Percentiles rank a stretch among this genome's conserved stretches.
Conservation (phyloP, 2,797 vertebrate species). For the Chloroceryle inda region DNA sequence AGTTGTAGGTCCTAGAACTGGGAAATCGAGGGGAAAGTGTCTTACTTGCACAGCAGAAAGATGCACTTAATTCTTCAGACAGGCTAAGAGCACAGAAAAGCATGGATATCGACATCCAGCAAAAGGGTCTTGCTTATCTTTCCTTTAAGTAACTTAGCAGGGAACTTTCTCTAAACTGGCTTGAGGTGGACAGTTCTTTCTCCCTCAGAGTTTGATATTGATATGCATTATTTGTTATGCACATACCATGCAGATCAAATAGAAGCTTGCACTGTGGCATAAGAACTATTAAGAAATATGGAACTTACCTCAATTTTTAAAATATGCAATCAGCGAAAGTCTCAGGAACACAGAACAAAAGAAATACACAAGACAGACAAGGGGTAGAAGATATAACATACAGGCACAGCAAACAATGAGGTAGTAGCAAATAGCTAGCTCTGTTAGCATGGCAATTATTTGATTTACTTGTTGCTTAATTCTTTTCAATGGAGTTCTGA, state of each 20-base stretch:
- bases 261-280: background rate
- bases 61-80: background rate
- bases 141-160: background rate
- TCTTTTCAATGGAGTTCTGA: background rate
- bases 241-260: background rate
- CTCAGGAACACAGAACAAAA: background rate
- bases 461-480: background rate
- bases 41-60: background rate
- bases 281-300: background rate
- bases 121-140: background rate
- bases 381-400: background rate
- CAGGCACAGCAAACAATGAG: fast-evolving
- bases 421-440: background rate
- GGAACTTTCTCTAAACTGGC: background rate
- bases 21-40: background rate
- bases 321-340: background rate
- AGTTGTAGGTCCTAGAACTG: background rate
- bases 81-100: background rate
- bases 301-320: background rate
- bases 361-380: background rate
- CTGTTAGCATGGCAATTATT: background rate
- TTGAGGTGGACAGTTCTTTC: background rate
- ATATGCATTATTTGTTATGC: background rate
- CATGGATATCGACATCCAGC: background rate
- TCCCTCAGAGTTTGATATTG: background rate